Conservation (phyloP, 2,797 vertebrate species). For the Parotocinclus haroldoi region DNA sequence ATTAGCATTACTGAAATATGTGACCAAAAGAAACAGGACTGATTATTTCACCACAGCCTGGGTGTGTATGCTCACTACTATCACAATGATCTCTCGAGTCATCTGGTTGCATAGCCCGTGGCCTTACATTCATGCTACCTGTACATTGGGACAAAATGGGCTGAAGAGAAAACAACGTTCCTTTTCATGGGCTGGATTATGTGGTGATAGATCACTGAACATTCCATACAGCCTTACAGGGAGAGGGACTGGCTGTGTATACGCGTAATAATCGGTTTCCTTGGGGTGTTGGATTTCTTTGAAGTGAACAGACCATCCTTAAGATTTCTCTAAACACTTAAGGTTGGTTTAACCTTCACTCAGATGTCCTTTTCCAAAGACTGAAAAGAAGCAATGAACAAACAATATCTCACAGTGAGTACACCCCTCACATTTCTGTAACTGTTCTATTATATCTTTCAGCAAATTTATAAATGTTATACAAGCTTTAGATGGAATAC, state of each 20-base stretch:
- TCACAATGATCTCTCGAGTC: background rate
- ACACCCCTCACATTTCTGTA: too few relatives aligned
- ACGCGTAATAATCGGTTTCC: too few relatives aligned
- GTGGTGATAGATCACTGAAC: background rate
- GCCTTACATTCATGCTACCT: background rate
- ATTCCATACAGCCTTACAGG: background rate
- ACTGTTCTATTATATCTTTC: too few relatives aligned
- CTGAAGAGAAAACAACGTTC: background rate
- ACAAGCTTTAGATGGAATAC: too few relatives aligned
- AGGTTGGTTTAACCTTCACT: background rate
- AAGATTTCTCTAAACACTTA: conserved; percentile 12
- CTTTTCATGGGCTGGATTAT: background rate
- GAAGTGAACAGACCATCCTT: background rate
- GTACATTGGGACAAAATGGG: background rate
- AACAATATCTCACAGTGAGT: too few relatives aligned
- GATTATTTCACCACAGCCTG: too few relatives aligned
- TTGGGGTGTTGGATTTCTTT: background rate
- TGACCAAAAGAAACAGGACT: conserved; percentile 3
- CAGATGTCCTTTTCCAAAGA: conserved; percentile 12
- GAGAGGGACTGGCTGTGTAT: background rate
- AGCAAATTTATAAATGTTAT: too few relatives aligned
- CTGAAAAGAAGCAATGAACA: too few relatives aligned
- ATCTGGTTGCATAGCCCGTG: too few relatives aligned
- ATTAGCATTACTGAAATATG: conserved; percentile 7
- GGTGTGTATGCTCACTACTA: background rate